Base-by-base conservation (phyloP, 1,140 invertebrate genomes). In the Oncopeltus fasciatus region DNA sequence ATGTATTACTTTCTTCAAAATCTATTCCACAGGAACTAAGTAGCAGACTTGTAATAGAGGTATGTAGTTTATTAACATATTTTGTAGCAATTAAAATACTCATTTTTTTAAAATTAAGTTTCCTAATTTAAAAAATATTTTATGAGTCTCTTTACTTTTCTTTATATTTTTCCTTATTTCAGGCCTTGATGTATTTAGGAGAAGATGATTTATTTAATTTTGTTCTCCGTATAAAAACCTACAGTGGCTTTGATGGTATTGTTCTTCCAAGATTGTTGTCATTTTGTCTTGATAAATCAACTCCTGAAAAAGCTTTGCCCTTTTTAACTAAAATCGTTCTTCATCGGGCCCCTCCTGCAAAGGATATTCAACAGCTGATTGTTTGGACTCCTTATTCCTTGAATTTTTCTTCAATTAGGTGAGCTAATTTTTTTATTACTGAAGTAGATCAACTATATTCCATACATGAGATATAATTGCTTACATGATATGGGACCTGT, bases 241-340 rank as follows among this genome's bases (percentile, higher is more conserved):
- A 83, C 70, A 75, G 81, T 5, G 80, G 81, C 49, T 90, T 90
- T 72, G 86, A 88, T 71, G 75, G 82, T 53, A 73, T 87, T 53
- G 77, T 92, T 59, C 71, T 92, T 58, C 85, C 88, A 0, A 74
- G 78, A 38, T 78, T 88, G 33, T 67, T 90, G 14, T 75, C 77
- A 12, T 81, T 77, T 68, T 82, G 82, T 65, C 71, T 81, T 26
- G 49, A 53, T n/a, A 18, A 58, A n/a, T 68, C 76, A 57, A 72
- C 74, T 18, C 33, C 62, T 21, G 28, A 71, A 64, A 68, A 77
- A 57, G 70, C 78, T 1, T 73, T 90, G 64, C 69, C 77, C 31
- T 73, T 88, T 16, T 71, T 90, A 16, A 77, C 83, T 1, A 82
- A 84, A 69, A 77, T 92, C 33, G 73, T 90, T 27, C n/a, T 65